phyloP scores from a whole-genome alignment of 2,113 vertebrate species.

The Naja naja region DNA sequence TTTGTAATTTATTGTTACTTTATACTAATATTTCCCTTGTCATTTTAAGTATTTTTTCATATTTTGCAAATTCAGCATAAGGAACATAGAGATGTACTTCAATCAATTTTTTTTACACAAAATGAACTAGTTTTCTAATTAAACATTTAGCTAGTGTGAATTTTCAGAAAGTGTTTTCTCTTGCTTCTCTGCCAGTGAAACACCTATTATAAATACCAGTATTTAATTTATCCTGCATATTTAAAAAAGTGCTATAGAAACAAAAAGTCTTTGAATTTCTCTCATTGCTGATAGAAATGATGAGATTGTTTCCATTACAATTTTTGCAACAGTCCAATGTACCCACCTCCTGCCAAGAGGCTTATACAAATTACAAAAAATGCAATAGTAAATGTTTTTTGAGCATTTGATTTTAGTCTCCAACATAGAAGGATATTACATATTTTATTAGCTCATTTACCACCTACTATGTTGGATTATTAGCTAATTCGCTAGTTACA shows the following conservation, averaged over 20 bases:
- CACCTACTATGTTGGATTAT: slow-evolving; percentile 66
- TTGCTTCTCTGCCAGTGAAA: slow-evolving; percentile 15
- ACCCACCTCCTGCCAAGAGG: slow-evolving; percentile 39
- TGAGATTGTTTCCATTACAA: slow-evolving; percentile 44
- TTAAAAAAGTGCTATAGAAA: neutral
- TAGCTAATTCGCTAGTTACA: slow-evolving; percentile 62
- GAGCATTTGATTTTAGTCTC: slow-evolving; percentile 66
- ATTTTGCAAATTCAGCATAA: slow-evolving; percentile 31
- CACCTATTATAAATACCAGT: slow-evolving; percentile 1
- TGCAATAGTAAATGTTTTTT: slow-evolving; percentile 65
- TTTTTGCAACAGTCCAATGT: slow-evolving; percentile 45
- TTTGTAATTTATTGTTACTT: neutral
- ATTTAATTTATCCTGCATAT: neutral
- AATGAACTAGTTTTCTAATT: neutral
- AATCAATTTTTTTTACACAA: neutral
- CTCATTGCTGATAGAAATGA: slow-evolving; percentile 38
- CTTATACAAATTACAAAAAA: slow-evolving; percentile 62
- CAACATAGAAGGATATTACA: slow-evolving; percentile 71
- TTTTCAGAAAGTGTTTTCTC: neutral
- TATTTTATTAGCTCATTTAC: slow-evolving; percentile 76
- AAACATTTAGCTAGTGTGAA: neutral
- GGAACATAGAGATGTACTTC: neutral
- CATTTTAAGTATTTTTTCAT: neutral
- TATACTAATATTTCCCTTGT: slow-evolving; percentile 1
- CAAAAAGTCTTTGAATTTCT: slow-evolving; percentile 13